Conservation (phyloP, 2,888 invertebrate genomes). For the Synergus itoensis region DNA sequence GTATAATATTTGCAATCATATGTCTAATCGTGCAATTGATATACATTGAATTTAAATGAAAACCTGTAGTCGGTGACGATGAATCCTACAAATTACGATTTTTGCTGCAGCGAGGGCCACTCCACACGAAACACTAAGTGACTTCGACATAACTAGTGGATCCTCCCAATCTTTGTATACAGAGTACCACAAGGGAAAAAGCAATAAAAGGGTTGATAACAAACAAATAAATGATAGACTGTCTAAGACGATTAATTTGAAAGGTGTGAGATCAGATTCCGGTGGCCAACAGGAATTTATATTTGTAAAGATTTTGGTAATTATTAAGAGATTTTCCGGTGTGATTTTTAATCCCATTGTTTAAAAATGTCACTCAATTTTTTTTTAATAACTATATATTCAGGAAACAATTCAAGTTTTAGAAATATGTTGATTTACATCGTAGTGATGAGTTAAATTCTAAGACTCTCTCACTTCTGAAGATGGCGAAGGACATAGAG, state of each 20-base stretch:
- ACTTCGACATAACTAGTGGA: slow-evolving; percentile 42
- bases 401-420: neutral
- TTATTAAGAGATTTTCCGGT: neutral
- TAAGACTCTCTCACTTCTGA: neutral
- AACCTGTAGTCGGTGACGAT: slow-evolving; percentile 8
- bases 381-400: neutral
- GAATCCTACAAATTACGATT: slow-evolving; percentile 33
- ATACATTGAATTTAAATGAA: neutral
- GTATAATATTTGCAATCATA: too few relatives aligned
- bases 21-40: too few relatives aligned
- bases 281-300: neutral
- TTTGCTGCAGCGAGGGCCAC: slow-evolving; percentile 32
- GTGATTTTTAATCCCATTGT: neutral
- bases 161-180: slow-evolving; percentile 40
- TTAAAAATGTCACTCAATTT: neutral
- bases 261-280: slow-evolving; percentile 7
- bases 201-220: neutral
- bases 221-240: neutral
- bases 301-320: neutral
- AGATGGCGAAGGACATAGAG: too few relatives aligned
- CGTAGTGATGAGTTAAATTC: neutral
- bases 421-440: neutral
- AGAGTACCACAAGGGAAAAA: slow-evolving; percentile 40
- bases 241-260: neutral
- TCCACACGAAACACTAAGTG: slow-evolving; percentile 44